Evolutionary conservation across 2,797 vertebrate species (phyloP).

Genomic region (Rhinichthys osculus): DNA sequence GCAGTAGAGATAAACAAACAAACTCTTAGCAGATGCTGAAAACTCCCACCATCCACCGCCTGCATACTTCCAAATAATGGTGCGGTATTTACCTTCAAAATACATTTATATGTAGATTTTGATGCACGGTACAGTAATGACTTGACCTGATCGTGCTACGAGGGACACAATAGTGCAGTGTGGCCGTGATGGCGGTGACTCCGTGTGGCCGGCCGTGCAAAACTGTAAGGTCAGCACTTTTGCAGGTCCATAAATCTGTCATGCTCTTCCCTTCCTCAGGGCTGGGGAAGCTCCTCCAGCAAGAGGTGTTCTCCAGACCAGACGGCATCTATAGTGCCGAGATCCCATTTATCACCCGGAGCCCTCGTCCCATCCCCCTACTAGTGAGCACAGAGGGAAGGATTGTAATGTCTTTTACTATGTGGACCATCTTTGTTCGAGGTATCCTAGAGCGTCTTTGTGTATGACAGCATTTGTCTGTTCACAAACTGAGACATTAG

Average conservation of each 20-base stretch:
- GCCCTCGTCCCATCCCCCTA: constrained; percentile 16
- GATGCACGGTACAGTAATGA: background rate
- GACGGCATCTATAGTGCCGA: constrained; percentile 17
- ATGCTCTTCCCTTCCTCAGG: constrained; percentile 10
- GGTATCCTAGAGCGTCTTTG: background rate
- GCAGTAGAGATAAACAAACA: constrained; percentile 39
- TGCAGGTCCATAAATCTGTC: constrained; percentile 52
- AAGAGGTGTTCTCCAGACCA: constrained; percentile 22
- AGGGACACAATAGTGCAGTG: background rate
- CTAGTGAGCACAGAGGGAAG: background rate
- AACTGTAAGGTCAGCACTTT: constrained; percentile 61
- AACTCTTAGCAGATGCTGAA: constrained; percentile 37
- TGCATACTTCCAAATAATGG: constrained; percentile 6
- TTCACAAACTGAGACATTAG: constrained; percentile 19
- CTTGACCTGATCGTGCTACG: background rate
- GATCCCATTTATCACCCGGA: constrained; percentile 20
- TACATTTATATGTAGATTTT: constrained; percentile 7
- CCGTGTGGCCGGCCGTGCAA: background rate
- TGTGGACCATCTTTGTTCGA: background rate
- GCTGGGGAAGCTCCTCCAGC: constrained; percentile 16
- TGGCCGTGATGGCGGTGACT: background rate
- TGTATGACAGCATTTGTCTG: constrained; percentile 28
- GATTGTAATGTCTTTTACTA: constrained; percentile 1
- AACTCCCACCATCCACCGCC: constrained; percentile 1
- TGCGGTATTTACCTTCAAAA: background rate